A percentile compares a stretch with the other conserved stretches of the same genome.
These are phyloP conservation scores for Pachyseris speciosa DNA, from an alignment of 64 coral and sea anemone genomes.

Conservation along the genomic window DNA sequence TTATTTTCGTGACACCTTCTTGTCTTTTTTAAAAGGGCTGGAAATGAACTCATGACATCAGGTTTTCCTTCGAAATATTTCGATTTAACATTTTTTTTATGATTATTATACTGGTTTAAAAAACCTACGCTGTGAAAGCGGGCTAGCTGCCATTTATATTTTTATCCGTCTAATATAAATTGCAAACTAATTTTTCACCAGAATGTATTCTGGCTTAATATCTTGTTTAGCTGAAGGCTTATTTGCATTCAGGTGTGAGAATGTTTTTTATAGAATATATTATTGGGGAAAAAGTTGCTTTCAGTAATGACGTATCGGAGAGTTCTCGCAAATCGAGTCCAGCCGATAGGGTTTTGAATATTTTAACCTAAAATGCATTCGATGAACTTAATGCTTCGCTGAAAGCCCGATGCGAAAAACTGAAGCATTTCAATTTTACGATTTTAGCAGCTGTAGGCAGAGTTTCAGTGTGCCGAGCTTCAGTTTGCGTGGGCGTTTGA, in stretches of 20 bases:
- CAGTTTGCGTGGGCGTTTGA: slow-evolving; percentile 32
- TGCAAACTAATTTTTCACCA: neutral
- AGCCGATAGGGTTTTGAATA: neutral
- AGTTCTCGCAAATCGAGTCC: neutral
- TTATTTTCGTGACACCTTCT: too few relatives aligned
- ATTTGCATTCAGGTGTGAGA: slow-evolving; percentile 21
- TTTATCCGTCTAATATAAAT: too few relatives aligned
- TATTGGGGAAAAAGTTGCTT: neutral
- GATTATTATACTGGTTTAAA: too few relatives aligned
- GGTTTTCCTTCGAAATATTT: too few relatives aligned
- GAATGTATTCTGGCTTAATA: neutral
- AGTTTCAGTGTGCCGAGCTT: neutral
- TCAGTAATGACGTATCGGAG: neutral
- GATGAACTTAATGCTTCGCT: neutral
- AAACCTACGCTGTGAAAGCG: neutral
- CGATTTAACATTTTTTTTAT: too few relatives aligned
- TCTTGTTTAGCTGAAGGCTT: neutral
- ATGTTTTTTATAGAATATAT: neutral
- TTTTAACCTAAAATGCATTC: neutral
- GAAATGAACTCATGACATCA: too few relatives aligned
- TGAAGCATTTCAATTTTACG: neutral
- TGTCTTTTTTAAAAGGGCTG: too few relatives aligned
- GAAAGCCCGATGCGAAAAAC: neutral
- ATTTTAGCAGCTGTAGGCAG: slow-evolving; percentile 17
- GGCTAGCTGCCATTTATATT: neutral